Evolutionary conservation across 2,888 invertebrate species (phyloP), one percentile per base, ranked within the genome.

Genomic region (Andrena haemorrhoa): DNA sequence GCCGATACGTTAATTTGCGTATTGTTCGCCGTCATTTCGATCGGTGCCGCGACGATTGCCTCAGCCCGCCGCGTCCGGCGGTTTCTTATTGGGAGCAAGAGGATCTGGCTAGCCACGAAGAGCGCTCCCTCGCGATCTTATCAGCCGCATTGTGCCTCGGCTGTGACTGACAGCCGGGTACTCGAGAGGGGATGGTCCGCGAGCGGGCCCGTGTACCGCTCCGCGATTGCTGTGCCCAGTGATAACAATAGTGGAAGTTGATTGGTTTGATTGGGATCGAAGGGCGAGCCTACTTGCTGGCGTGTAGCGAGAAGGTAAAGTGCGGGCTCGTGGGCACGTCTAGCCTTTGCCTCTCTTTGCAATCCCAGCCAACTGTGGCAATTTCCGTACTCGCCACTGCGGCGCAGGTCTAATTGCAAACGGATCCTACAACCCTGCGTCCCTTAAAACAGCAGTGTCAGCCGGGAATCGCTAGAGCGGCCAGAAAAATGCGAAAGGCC

Each of bases 1-100:
- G 70, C 66, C 78, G 83, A 84, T 79, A 84, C 75, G 72, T 82
- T 75, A 84, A 84, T 84, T 80, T 79, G 73, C 75, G 83, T 73
- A 83, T 83, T 83, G 83, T 83, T 77, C 75, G 58, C 58, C 33
- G 53, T 61, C 31, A 6, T 49, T 58, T 23, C 58, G 74, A 35
- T 8, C 20, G 53, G 23, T 16, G 20, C 56, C 8, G 56, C 56
- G 56, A 56, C 33, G 35, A 23, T 63, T 41, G 63, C 41, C 29
- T 33, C 66, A 6, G 23, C 31, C n/a, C 5, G 23, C 23, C 20
- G 4, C 12, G 53, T 23, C 20, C 58, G 5, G 6, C 53, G 20
- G 7, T 53, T 31, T 64, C 31, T 63, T 33, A 2, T 35, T 31
- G 23, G n/a, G 8, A 23, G 53, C 12, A 31, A 10, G 16, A 6